Evolutionary conservation across 35 echinoderm and acorn worm species (phyloP), one percentile per base, ranked within the genome.

Genomic region (Apostichopus californicus): DNA sequence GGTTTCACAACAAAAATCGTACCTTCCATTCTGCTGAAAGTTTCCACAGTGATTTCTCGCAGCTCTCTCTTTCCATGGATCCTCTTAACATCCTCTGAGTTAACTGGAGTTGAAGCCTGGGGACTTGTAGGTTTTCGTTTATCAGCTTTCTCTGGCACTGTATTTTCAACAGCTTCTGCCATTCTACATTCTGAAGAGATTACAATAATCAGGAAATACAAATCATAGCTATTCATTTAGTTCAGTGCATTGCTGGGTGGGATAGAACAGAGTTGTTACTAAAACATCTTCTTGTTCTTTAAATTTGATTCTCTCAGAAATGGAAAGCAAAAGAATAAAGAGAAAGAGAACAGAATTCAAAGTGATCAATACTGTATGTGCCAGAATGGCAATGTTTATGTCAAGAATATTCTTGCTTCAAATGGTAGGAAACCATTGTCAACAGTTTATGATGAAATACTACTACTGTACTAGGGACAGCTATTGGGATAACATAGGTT

Each of bases 1-100:
- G 71, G 71, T 75, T 75, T 6, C 21, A 20, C 71, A 75, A 75
- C 14, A 7, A 75, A 75, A 5, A 5, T 12, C 13, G 63, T 18
- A 91, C 89, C 89, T 91, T 6, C 18, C 20, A 9, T 85, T 85
- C 18, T 91, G 17, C 25, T 58, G 8, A 57, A 91, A 28, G 89
- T 91, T 21, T 91, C 89, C 77, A 91, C 89, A 57, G 77, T 79
- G 14, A 91, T 78, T 26, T 91, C 77, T n/a, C 73, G 72, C 54
- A 79, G 5, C 9, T 91, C 72, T 61, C 89, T 78, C 10, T 78
- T 91, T 15, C 89, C 89, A 59, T 91, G 89, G 73, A 78, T 59
- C 18, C 89, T 14, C 5, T 78, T 34, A 9, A 89, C 63, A 73
- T 89, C 63, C 46, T 89, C 86, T 28, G 86, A 68, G 9, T 17